Percentiles rank a stretch among this genome's conserved stretches.
Evolutionary conservation across 35 echinoderm and acorn worm genomes (phyloP).

Genomic region (Apostichopus japonicus): DNA sequence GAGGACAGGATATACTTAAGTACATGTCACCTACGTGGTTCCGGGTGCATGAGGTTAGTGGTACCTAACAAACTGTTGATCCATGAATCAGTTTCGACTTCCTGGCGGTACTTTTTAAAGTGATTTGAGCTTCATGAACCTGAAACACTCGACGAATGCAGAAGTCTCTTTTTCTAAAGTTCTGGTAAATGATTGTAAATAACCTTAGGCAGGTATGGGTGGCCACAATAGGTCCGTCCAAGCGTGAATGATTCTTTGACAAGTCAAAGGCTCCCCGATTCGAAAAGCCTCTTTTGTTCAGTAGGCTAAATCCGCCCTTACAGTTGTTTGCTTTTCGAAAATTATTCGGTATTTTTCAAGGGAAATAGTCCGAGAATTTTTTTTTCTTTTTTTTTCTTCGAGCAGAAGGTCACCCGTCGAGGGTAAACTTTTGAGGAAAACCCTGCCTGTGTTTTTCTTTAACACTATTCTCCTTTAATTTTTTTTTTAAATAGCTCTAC

Average conservation of each 20-base stretch:
- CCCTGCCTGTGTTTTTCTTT: no score
- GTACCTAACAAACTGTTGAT: background rate
- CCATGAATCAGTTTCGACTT: background rate
- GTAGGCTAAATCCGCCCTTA: constrained; percentile 38
- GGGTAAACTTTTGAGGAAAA: background rate
- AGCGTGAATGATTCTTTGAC: constrained; percentile 42
- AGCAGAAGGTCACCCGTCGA: constrained; percentile 11
- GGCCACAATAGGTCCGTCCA: constrained; percentile 8
- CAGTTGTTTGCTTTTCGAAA: constrained; percentile 38
- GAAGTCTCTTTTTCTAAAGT: constrained; percentile 11
- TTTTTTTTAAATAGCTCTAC: no score
- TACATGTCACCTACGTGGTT: no score
- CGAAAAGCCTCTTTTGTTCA: constrained; percentile 25
- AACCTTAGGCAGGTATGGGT: constrained; percentile 29
- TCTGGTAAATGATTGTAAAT: constrained; percentile 36
- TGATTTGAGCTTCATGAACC: constrained; percentile 6
- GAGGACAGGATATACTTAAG: no score
- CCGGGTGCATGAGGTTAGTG: no score
- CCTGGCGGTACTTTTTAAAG: background rate
- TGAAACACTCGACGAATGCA: constrained; percentile 4
- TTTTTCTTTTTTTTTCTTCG: background rate
- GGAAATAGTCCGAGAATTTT: background rate
- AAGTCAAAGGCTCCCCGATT: constrained; percentile 38
- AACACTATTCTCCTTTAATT: background rate
- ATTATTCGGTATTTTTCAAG: constrained; percentile 40